Evolutionary conservation across 1,140 invertebrate genomes (phyloP).

Genomic region (Paraescarpia echinospica): DNA sequence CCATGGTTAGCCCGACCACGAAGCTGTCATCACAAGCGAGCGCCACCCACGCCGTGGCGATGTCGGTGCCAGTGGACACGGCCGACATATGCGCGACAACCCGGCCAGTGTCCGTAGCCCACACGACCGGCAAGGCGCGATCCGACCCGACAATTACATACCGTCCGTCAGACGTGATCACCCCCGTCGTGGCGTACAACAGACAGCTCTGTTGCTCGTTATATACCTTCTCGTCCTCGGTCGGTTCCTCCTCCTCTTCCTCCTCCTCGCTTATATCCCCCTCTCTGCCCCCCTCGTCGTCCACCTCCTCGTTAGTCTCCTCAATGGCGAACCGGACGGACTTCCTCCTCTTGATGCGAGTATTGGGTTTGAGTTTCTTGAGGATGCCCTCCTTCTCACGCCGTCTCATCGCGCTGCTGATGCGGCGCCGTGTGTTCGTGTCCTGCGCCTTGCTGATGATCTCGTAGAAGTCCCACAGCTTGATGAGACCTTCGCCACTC

Average conservation of each 20-base stretch:
- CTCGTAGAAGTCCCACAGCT: constrained; percentile 17
- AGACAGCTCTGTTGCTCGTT: neutral
- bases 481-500: constrained; percentile 11
- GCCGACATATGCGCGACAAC: neutral
- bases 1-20: neutral
- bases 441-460: constrained; percentile 5
- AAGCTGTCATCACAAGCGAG: constrained; percentile 9
- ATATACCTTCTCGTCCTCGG: neutral
- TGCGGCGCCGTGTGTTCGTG: neutral
- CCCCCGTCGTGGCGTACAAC: neutral
- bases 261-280: neutral
- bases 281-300: neutral
- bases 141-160: constrained; percentile 8
- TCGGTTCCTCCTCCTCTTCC: neutral
- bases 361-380: neutral
- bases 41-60: neutral
- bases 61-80: neutral
- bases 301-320: neutral
- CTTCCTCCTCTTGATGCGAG: neutral
- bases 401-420: neutral
- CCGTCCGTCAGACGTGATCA: neutral
- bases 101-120: neutral
- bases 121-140: neutral
- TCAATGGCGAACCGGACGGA: neutral
- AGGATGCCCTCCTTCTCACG: constrained; percentile 3